phyloP scores from a whole-genome alignment of 92 coral and sea anemone genomes.

The Umimayanthus chanpuru region DNA sequence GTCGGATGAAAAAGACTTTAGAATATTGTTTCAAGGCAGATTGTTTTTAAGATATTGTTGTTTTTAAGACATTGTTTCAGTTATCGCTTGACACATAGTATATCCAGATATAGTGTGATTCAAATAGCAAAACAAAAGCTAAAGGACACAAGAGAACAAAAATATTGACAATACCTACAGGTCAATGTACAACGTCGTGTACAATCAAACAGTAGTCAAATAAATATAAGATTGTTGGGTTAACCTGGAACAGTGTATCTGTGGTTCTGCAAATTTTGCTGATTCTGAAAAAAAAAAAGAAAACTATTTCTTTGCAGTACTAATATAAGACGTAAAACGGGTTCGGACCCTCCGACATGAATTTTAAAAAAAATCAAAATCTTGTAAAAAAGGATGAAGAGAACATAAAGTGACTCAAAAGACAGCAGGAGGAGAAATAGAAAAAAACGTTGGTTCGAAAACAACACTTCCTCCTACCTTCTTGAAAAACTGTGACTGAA shows the following conservation, averaged over 20 bases:
- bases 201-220: conserved; percentile 12
- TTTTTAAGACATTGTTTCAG: not conserved
- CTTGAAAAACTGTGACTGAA: too few relatives aligned
- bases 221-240: conserved; percentile 17
- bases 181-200: not conserved
- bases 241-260: conserved; percentile 17
- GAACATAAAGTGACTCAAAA: not conserved
- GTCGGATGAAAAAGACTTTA: not conserved
- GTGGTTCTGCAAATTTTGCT: conserved; percentile 10
- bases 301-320: conserved; percentile 12
- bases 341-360: not conserved
- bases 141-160: conserved; percentile 12
- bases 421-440: too few relatives aligned
- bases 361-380: not conserved
- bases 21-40: conserved; percentile 9
- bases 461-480: too few relatives aligned
- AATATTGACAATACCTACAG: conserved; percentile 7
- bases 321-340: not conserved
- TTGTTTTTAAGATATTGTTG: conserved; percentile 4
- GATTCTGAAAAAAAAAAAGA: conserved; percentile 10
- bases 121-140: conserved; percentile 24
- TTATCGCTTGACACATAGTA: not conserved
- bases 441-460: too few relatives aligned
- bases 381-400: conserved; percentile 21
- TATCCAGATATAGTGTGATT: not conserved